phyloP scores from a whole-genome alignment of 2,113 vertebrate genomes.

The Okapia johnstoni region DNA sequence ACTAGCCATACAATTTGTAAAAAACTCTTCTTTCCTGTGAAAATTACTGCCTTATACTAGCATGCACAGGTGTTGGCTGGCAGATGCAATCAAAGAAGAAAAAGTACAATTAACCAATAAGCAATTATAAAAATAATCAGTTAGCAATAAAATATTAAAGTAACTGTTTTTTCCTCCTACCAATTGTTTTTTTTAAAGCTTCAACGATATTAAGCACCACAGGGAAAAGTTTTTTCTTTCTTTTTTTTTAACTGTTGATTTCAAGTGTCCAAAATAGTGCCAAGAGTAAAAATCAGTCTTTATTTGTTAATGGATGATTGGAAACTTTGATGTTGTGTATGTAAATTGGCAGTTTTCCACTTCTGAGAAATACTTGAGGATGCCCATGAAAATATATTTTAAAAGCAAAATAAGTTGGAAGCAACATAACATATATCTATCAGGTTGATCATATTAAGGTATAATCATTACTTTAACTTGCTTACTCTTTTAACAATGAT shows the following conservation, averaged over 20 bases:
- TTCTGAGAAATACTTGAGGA: not conserved
- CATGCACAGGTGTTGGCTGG: not conserved
- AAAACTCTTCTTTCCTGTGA: not conserved
- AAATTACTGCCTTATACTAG: not conserved
- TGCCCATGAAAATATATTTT: constrained; percentile 9
- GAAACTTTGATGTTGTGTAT: not conserved
- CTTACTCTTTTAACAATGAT: not conserved
- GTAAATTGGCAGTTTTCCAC: not conserved
- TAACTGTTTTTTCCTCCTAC: not conserved
- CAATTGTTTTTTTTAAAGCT: not conserved
- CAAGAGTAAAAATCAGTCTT: not conserved
- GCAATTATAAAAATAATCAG: not conserved
- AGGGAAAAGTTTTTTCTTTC: not conserved
- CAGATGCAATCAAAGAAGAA: not conserved
- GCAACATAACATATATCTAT: not conserved
- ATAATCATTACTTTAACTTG: not conserved
- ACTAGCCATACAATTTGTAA: not conserved
- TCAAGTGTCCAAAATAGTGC: not conserved
- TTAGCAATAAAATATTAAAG: not conserved
- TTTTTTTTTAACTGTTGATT: not conserved
- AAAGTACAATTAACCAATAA: not conserved
- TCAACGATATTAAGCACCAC: not conserved
- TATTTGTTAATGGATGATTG: not conserved
- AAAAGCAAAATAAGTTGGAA: constrained; percentile 13
- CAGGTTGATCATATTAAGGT: not conserved